phyloP scores from a whole-genome alignment of 2,113 vertebrate species.

The Anoura caudifer region DNA sequence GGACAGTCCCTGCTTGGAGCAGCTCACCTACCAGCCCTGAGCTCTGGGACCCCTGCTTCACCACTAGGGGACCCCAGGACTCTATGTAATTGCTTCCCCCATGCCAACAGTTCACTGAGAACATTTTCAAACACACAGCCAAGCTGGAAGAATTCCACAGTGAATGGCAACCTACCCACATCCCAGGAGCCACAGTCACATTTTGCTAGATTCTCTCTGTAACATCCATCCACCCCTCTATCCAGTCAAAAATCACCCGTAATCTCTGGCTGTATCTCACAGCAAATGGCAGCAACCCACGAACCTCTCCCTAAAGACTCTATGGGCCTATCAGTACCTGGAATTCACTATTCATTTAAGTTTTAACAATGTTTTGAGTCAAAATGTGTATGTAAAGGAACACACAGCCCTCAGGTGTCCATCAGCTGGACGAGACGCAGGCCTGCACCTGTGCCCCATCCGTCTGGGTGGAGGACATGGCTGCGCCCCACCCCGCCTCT shows the following conservation, averaged over 20 bases:
- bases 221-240: not conserved
- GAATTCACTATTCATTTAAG: not conserved
- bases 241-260: not conserved
- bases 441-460: not conserved
- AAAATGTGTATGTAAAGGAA: not conserved
- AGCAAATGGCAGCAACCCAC: no score
- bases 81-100: not conserved
- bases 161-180: fast-evolving
- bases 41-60: not conserved
- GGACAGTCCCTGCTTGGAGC: no score
- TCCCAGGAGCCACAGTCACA: not conserved
- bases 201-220: fast-evolving
- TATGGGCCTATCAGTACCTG: not conserved
- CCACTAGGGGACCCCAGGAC: not conserved
- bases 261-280: not conserved
- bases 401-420: not conserved
- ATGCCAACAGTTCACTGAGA: not conserved
- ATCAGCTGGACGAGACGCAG: not conserved
- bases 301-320: not conserved
- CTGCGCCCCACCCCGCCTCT: not conserved
- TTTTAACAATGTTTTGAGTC: not conserved
- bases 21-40: not conserved
- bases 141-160: not conserved
- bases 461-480: no score
- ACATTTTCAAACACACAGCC: not conserved